Percentiles rank a stretch among this genome's conserved stretches.
Evolutionary conservation across 2,888 invertebrate species (phyloP).

Genomic region (Lasioglossum morio): DNA sequence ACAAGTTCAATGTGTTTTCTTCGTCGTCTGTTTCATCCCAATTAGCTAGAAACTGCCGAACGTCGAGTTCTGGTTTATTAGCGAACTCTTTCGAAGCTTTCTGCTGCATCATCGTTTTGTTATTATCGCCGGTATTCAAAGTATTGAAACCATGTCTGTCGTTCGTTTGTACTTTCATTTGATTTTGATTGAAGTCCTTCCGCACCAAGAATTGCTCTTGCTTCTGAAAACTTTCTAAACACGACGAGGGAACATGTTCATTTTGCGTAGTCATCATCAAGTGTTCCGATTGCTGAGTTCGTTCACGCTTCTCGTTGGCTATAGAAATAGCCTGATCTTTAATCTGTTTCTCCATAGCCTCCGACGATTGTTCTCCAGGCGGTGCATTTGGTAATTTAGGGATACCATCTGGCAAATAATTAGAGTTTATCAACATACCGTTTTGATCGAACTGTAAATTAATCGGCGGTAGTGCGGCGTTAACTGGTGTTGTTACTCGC

Average conservation of each 20-base stretch:
- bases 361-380: constrained; percentile 36
- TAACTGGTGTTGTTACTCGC: constrained; percentile 45
- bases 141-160: constrained; percentile 51
- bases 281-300: constrained; percentile 61
- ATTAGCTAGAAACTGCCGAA: constrained; percentile 82
- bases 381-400: constrained; percentile 55
- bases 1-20: constrained; percentile 72
- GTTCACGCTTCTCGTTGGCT: constrained; percentile 52
- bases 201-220: constrained; percentile 58
- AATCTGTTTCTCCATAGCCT: constrained; percentile 42
- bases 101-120: constrained; percentile 56
- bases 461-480: constrained; percentile 75
- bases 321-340: constrained; percentile 43
- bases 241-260: constrained; percentile 41
- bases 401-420: constrained; percentile 73
- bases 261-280: constrained; percentile 53
- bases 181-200: constrained; percentile 51
- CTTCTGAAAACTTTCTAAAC: constrained; percentile 46
- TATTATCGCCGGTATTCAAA: constrained; percentile 39
- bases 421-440: constrained; percentile 81
- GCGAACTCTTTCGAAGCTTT: constrained; percentile 64
- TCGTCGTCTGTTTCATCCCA: constrained; percentile 84
- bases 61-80: constrained; percentile 82
- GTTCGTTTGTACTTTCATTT: constrained; percentile 49
- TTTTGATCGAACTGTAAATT: constrained; percentile 83